Evolutionary conservation across 2,113 vertebrate genomes (phyloP), one percentile per base, ranked within the genome.

Genomic region (Dicaeum eximium): DNA sequence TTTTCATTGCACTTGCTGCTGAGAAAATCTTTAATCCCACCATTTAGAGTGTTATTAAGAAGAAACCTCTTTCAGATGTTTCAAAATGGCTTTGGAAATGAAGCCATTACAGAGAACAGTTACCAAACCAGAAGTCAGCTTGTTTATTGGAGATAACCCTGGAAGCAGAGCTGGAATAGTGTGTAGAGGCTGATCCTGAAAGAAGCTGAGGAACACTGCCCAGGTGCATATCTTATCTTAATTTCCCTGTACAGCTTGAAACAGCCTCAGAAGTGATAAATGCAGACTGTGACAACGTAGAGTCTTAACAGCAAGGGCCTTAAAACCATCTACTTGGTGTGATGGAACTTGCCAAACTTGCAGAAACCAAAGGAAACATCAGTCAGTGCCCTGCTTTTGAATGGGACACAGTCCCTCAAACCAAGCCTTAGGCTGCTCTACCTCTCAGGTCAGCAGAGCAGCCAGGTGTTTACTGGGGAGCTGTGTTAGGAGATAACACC

Each of bases 1-100:
- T 67, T 92, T 92, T 92, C 62, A 50, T 83, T 93, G 67, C 51
- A 78, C 45, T 73, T 60, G 57, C 67, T 86, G 71, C 84, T 70
- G 84, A 85, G 92, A 74, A 95, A 78, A 58, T 67, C 81, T 95
- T 93, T 93, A 95, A 62, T 91, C 83, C 42, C 38, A 31, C 65
- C 35, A 48, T 87, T 88, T 77, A 93, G 67, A 84, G 28, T 0
- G 0, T 83, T 85, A 61, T 65, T 82, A 71, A 83, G 67, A 51
- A 42, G 33, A 42, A 60, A 44, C n/a, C 12, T 80, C 58, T 92
- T 90, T 88, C 58, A 79, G 42, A 47, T 80, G 81, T 86, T 90
- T 82, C 75, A 82, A 73, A 95, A 94, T 67, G 20, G 48, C 67
- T 81, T 92, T 83, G 54, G 37, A 80, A 80, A 38, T 54, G 22